These are phyloP conservation scores for Agriopis leucophaearia DNA, from an alignment of 2,888 invertebrate genomes.

Conservation along the genomic window DNA sequence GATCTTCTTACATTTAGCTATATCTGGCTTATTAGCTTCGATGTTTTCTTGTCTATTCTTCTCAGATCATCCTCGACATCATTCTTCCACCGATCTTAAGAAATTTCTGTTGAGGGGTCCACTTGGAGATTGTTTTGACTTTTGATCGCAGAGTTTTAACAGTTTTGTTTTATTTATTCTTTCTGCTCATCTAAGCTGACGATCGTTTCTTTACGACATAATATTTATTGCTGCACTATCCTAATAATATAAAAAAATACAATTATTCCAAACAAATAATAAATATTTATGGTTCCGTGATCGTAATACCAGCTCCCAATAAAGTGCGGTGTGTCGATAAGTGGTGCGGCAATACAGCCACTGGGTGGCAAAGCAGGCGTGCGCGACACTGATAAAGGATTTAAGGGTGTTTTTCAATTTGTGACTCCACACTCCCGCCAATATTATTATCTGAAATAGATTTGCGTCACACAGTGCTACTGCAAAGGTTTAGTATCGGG, in stretches of 20 bases:
- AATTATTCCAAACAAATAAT: slow-evolving; percentile 47
- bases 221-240: neutral
- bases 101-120: too few species aligned
- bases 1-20: too few species aligned
- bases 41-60: too few species aligned
- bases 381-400: slow-evolving; percentile 72
- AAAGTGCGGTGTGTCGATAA: slow-evolving; percentile 65
- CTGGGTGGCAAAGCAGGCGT: slow-evolving; percentile 63
- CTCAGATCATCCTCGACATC: too few species aligned
- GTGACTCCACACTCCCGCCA: slow-evolving; percentile 57
- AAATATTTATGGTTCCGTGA: slow-evolving; percentile 61
- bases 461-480: slow-evolving; percentile 42
- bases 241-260: slow-evolving; percentile 2
- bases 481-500: slow-evolving; percentile 24
- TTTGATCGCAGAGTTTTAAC: too few species aligned
- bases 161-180: too few species aligned
- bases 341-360: slow-evolving; percentile 69
- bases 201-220: neutral
- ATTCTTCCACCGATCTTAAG: too few species aligned
- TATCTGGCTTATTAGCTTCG: too few species aligned
- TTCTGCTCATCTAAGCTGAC: neutral
- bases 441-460: slow-evolving; percentile 62
- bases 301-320: slow-evolving; percentile 58
- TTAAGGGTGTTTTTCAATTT: slow-evolving; percentile 73
- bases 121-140: too few species aligned